Percentiles rank a stretch among this genome's conserved stretches.
Conservation (phyloP, 2,113 vertebrate species). For the Labrus mixtus region DNA sequence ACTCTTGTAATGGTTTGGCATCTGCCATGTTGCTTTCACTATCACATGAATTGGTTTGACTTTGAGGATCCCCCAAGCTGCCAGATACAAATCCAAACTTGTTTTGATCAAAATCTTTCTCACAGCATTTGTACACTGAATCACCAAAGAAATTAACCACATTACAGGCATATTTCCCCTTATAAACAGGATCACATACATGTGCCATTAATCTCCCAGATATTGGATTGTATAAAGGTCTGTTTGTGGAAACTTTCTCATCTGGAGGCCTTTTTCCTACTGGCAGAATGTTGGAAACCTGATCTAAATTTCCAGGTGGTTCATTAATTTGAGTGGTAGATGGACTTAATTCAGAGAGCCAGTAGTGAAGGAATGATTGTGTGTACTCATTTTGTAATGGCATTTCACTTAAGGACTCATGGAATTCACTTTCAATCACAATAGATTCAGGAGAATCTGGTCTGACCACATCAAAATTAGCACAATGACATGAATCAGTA, state of each 20-base stretch:
- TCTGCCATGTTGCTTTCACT: constrained; percentile 1
- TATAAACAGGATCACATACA: constrained; percentile 22
- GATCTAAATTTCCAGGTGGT: background rate
- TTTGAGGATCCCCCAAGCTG: background rate
- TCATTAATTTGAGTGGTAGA: background rate
- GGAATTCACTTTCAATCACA: background rate
- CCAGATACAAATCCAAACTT: background rate
- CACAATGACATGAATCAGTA: background rate
- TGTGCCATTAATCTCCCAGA: constrained; percentile 13
- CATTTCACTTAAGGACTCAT: background rate
- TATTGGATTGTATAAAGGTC: background rate
- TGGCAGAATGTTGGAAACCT: constrained; percentile 2
- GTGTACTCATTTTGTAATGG: constrained; percentile 19
- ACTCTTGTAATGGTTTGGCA: background rate
- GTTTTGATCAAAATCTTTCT: background rate
- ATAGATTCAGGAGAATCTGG: constrained; percentile 44
- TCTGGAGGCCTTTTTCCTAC: background rate
- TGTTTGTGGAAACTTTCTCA: background rate
- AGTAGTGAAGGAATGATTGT: constrained; percentile 37
- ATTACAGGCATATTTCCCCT: constrained; percentile 1
- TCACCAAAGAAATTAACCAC: background rate
- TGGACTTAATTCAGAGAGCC: constrained; percentile 33
- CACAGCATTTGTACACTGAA: background rate
- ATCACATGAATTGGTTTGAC: background rate
- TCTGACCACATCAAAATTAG: constrained; percentile 12